These are phyloP conservation scores for Coreius guichenoti DNA, from an alignment of 2,797 vertebrate genomes.

Conservation along the genomic window DNA sequence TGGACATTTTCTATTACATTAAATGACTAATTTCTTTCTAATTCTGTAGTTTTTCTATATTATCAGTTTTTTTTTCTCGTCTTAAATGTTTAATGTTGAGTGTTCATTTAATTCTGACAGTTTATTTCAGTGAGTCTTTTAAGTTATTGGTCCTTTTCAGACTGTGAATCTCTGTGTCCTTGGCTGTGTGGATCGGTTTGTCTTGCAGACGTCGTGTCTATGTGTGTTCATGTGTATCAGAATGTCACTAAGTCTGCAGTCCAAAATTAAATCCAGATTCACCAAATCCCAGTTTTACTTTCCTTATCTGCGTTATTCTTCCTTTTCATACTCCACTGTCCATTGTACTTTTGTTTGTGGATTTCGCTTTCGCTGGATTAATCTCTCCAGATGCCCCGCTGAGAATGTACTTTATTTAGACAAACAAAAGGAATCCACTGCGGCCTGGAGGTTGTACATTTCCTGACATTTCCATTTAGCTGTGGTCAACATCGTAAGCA, in stretches of 20 bases:
- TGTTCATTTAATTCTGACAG: neutral
- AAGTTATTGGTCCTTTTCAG: neutral
- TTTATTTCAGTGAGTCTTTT: neutral
- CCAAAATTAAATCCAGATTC: neutral
- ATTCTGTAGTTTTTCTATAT: neutral
- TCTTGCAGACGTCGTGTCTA: neutral
- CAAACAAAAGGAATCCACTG: conserved; percentile 73
- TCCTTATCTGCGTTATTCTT: neutral
- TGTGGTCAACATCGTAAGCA: conserved; percentile 59
- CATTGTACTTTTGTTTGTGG: conserved; percentile 52
- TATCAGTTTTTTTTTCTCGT: neutral
- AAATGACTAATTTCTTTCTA: neutral
- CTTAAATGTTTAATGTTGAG: neutral
- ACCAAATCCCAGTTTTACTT: conserved; percentile 15
- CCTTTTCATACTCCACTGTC: conserved; percentile 3
- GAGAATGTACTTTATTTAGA: conserved; percentile 64
- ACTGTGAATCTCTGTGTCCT: neutral
- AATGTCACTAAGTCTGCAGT: neutral
- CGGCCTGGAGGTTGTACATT: conserved; percentile 42
- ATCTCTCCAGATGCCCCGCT: conserved; percentile 64
- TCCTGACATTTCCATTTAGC: conserved; percentile 79
- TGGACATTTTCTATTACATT: neutral
- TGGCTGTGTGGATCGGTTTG: neutral
- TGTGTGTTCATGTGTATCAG: conserved; percentile 8
- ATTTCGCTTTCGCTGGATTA: conserved; percentile 62